phyloP scores from a whole-genome alignment of 1,140 invertebrate genomes.

The Zaprionus kolodkinae region DNA sequence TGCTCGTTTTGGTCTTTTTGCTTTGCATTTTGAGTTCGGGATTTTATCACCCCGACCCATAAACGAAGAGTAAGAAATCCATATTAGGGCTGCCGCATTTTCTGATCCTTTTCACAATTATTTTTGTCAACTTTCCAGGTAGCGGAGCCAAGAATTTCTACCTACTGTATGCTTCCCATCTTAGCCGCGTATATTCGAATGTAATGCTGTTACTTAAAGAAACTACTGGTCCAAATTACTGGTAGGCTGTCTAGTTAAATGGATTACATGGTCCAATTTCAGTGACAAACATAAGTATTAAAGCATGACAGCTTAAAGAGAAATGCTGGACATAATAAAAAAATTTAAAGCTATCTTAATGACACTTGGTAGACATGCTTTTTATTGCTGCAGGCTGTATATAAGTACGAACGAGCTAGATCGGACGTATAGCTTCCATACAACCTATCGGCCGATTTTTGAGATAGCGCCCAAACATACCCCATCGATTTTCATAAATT shows the following conservation, averaged over 20 bases:
- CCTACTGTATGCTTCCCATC: slow-evolving; percentile 34
- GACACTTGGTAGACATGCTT: no score
- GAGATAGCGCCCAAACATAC: no score
- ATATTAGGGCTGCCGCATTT: slow-evolving; percentile 33
- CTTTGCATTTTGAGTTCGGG: slow-evolving; percentile 67
- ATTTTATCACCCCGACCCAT: slow-evolving; percentile 56
- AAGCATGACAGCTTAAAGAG: no score
- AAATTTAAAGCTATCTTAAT: no score
- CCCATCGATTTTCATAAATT: no score
- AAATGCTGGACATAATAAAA: no score
- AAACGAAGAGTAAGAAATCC: slow-evolving; percentile 51
- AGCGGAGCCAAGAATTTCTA: slow-evolving; percentile 61
- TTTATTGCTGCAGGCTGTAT: no score
- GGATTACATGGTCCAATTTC: slow-evolving; percentile 8
- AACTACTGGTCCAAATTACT: slow-evolving; percentile 21
- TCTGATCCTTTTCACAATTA: slow-evolving; percentile 73
- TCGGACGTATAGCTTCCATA: no score
- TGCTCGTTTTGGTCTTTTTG: slow-evolving; percentile 58
- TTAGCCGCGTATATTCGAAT: slow-evolving; percentile 44
- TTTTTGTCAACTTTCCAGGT: slow-evolving; percentile 78
- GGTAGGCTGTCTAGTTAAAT: slow-evolving; percentile 17
- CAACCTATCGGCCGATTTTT: no score
- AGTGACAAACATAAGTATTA: no score
- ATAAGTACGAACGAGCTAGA: no score
- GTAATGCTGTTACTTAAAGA: slow-evolving; percentile 11